Conservation (phyloP, 2,113 vertebrate species). For the Varanus komodoensis region DNA sequence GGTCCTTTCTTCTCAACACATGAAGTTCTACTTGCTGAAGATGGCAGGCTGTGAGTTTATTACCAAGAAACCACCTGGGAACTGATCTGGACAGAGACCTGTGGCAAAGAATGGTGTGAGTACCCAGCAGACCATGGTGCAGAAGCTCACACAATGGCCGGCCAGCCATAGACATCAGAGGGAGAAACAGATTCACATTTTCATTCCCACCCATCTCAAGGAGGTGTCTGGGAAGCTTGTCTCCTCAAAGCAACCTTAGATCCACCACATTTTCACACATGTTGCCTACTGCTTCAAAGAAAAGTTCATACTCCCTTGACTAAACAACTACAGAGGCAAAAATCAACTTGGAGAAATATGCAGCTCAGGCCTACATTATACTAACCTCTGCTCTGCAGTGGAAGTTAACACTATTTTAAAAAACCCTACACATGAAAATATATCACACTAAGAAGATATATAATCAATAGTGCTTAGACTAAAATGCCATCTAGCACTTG, state of each 20-base stretch:
- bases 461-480: background rate
- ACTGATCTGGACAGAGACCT: background rate
- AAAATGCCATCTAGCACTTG: background rate
- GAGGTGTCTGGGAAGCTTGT: background rate
- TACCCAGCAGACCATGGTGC: background rate
- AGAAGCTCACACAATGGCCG: background rate
- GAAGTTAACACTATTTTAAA: background rate
- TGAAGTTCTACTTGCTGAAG: background rate
- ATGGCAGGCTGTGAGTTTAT: background rate
- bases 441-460: background rate
- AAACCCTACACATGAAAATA: background rate
- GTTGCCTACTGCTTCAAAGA: background rate
- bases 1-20: background rate
- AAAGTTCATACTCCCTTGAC: background rate
- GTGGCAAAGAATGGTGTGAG: background rate
- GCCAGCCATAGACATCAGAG: background rate
- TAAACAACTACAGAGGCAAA: background rate
- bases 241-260: background rate
- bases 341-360: constrained; percentile 2
- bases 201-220: background rate
- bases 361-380: background rate
- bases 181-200: too few relatives aligned
- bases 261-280: background rate
- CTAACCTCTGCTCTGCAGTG: background rate
- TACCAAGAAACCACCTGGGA: too few relatives aligned